Evolutionary conservation across 2,113 vertebrate species (phyloP), one percentile per base, ranked within the genome.

Genomic region (Colistium nudipinnis): DNA sequence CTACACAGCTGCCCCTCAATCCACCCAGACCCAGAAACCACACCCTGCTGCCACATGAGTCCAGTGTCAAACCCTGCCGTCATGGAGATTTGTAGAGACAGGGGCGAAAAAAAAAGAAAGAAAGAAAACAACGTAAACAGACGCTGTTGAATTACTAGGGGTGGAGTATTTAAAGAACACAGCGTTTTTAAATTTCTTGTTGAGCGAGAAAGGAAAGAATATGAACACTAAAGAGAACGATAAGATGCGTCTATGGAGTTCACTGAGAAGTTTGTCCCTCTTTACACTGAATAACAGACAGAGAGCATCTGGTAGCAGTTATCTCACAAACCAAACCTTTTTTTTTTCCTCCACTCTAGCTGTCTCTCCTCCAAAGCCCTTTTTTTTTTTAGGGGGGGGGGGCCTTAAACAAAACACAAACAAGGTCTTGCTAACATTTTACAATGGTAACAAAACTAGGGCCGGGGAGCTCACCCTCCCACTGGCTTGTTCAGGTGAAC

Each of bases 221-320:
- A 49, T 62, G 31, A 66, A 52, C 49, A 27, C 3, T 45, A 20
- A 9, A 64, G 47, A 43, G 9, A 24, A 7, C 36, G n/a, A 65
- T 43, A 76, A 35, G 76, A 67, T 59, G 28, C 48, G 87, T 79
- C 76, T 82, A 78, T 87, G 72, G 81, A 85, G 89, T 92, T 90
- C 82, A 87, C 68, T 65, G 72, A 88, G 64, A 91, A 88, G 72
- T 70, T 49, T 71, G 53, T 43, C 52, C 77, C 68, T 62, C 76
- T 83, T 76, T 65, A 82, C 35, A 4, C 80, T 67, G 74, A 70
- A 85, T 75, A 88, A 84, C 81, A 82, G 83, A 85, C 81, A 79
- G 60, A 70, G 55, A 87, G 91, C 93, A 93, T 93, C 92, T 93
- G 93, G 91, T 90, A 93, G 88, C 88, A 84, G 91, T 93, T 93